These are phyloP conservation scores for Drosophila bifasciata DNA, from an alignment of 1,140 invertebrate genomes.

Conservation along the genomic window DNA sequence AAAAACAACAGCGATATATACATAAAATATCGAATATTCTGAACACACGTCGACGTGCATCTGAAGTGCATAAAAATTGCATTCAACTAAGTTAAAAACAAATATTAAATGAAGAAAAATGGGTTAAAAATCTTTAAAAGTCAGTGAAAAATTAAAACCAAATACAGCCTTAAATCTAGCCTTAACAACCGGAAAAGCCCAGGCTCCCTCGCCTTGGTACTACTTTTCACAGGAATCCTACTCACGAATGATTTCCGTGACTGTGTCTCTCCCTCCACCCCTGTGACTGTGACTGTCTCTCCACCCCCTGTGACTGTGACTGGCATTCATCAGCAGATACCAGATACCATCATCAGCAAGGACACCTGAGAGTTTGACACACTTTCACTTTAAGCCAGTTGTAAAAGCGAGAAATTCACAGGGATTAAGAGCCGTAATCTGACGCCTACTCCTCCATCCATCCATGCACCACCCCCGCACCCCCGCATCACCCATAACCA, in stretches of 20 bases:
- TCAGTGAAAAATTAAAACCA: neutral
- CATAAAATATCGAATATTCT: constrained; percentile 37
- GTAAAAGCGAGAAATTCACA: constrained; percentile 51
- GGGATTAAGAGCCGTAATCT: constrained; percentile 51
- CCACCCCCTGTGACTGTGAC: constrained; percentile 4
- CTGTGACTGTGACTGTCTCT: constrained; percentile 5
- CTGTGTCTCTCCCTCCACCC: too few relatives aligned
- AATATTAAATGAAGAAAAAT: neutral
- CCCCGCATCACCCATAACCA: constrained; percentile 50
- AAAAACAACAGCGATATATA: constrained; percentile 31
- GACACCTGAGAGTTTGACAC: constrained; percentile 51
- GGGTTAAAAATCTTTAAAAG: constrained; percentile 17
- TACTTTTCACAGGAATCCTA: too few relatives aligned
- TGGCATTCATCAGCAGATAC: constrained; percentile 40
- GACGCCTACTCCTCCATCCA: constrained; percentile 27
- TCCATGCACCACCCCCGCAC: constrained; percentile 15
- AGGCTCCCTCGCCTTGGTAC: too few relatives aligned
- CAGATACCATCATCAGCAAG: too few relatives aligned
- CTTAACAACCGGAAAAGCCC: constrained; percentile 11
- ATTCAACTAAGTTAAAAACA: constrained; percentile 14
- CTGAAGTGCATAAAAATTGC: constrained; percentile 41
- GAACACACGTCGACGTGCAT: constrained; percentile 8
- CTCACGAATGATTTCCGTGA: constrained; percentile 46
- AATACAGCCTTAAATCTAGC: too few relatives aligned
- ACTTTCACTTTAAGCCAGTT: constrained; percentile 52